Conservation (phyloP, 2,888 invertebrate genomes). For the Metopia argyrocephala region DNA sequence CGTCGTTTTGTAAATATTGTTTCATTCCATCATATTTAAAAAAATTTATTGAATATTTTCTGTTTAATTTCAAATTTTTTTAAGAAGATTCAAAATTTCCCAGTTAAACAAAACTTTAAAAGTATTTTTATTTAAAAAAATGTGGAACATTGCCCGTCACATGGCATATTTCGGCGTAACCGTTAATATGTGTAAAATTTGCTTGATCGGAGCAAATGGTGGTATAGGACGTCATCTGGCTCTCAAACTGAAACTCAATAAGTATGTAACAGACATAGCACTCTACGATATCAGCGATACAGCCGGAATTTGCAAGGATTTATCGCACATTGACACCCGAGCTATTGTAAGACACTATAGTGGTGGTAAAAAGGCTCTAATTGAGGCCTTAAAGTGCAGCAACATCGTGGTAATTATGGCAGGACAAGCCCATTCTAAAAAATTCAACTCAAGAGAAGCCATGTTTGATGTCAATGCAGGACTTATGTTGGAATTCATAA, state of each 20-base stretch:
- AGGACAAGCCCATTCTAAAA: conserved; percentile 93
- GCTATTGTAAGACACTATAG: not conserved
- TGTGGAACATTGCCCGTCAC: not conserved
- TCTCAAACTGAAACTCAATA: conserved; percentile 92
- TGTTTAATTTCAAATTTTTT: too few relatives aligned
- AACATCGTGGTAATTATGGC: conserved; percentile 95
- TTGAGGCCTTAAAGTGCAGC: conserved; percentile 85
- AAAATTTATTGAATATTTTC: too few relatives aligned
- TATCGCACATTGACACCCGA: conserved; percentile 94
- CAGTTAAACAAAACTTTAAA: not conserved
- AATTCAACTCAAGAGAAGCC: conserved; percentile 97
- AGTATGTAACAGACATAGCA: conserved; percentile 87
- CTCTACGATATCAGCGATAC: conserved; percentile 95
- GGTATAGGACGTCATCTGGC: conserved; percentile 98
- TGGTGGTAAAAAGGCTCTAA: conserved; percentile 83
- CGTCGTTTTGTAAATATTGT: too few relatives aligned
- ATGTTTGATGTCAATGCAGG: conserved; percentile 96
- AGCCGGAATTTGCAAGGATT: conserved; percentile 96
- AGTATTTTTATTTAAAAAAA: not conserved
- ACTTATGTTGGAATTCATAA: conserved; percentile 90
- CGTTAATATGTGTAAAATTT: conserved; percentile 34
- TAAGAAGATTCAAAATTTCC: not conserved
- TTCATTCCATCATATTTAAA: too few relatives aligned
- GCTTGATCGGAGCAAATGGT: conserved; percentile 94
- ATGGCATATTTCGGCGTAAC: not conserved